phyloP scores from a whole-genome alignment of 2,888 invertebrate species.

The Lacanobia oleracea region DNA sequence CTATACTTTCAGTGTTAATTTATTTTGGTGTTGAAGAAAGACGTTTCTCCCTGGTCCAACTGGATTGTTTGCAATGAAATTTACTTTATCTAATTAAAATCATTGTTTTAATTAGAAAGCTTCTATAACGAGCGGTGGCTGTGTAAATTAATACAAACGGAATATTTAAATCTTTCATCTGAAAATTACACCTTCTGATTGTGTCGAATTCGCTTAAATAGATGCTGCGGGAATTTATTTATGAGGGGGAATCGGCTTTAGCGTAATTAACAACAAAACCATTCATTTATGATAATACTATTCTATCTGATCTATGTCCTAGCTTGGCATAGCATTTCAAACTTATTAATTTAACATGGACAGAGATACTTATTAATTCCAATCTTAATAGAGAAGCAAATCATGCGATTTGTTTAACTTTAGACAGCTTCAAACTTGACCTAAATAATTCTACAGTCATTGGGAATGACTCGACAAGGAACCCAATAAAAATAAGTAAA shows the following conservation, averaged over 20 bases:
- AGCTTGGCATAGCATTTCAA: background rate
- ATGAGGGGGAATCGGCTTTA: conserved; percentile 14
- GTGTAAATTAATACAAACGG: conserved; percentile 57
- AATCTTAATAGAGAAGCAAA: background rate
- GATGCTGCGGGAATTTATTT: conserved; percentile 46
- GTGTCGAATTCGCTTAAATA: conserved; percentile 31
- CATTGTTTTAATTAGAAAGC: conserved; percentile 70
- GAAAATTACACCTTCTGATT: conserved; percentile 62
- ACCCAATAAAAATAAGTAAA: conserved; percentile 7
- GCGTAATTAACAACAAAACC: conserved; percentile 19
- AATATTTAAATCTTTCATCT: conserved; percentile 62
- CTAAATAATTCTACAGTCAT: background rate
- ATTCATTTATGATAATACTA: background rate
- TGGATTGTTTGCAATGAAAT: conserved; percentile 63
- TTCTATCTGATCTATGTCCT: background rate
- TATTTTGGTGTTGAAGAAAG: conserved; percentile 65
- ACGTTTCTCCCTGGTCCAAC: conserved; percentile 52
- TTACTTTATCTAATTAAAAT: conserved; percentile 68
- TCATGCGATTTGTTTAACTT: background rate
- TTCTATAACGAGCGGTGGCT: conserved; percentile 46
- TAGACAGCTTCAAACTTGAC: background rate
- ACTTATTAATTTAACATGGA: background rate
- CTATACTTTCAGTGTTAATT: conserved; percentile 61
- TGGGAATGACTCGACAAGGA: background rate
- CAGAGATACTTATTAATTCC: background rate